Conservation (phyloP, 2,888 invertebrate species). For the Aphelenchoides bicaudatus region DNA sequence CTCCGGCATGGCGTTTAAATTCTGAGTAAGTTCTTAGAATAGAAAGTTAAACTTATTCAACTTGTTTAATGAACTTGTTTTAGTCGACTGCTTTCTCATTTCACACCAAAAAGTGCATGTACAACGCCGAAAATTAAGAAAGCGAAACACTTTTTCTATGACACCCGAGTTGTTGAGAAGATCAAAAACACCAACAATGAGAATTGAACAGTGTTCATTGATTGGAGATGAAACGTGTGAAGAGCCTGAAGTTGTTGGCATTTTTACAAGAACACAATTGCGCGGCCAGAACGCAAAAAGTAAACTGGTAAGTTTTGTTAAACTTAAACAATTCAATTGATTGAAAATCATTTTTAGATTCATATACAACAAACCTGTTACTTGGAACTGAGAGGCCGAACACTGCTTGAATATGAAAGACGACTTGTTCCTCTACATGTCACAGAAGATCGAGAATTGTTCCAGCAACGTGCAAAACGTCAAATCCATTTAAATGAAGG, state of each 20-base stretch:
- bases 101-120: too few relatives aligned
- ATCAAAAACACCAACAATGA: too few relatives aligned
- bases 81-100: too few relatives aligned
- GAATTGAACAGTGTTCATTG: too few relatives aligned
- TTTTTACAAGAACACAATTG: constrained; percentile 17
- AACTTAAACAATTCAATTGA: neutral
- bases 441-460: constrained; percentile 17
- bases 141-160: too few relatives aligned
- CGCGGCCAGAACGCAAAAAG: neutral
- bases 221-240: neutral
- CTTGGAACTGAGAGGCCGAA: constrained; percentile 18
- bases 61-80: too few relatives aligned
- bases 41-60: too few relatives aligned
- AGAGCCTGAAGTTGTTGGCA: constrained; percentile 12
- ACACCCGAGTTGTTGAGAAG: too few relatives aligned
- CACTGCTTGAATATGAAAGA: constrained; percentile 24
- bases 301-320: constrained; percentile 14
- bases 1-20: too few relatives aligned
- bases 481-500: constrained; percentile 1
- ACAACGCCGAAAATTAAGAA: too few relatives aligned
- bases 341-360: constrained; percentile 16
- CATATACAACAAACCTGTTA: constrained; percentile 21
- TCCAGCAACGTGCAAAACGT: constrained; percentile 19
- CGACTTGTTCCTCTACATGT: constrained; percentile 15
- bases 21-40: too few relatives aligned